A percentile compares a stretch with the other conserved stretches of the same genome.
Evolutionary conservation across 1,140 invertebrate genomes (phyloP).

Genomic region (Bombus cullumanus): DNA sequence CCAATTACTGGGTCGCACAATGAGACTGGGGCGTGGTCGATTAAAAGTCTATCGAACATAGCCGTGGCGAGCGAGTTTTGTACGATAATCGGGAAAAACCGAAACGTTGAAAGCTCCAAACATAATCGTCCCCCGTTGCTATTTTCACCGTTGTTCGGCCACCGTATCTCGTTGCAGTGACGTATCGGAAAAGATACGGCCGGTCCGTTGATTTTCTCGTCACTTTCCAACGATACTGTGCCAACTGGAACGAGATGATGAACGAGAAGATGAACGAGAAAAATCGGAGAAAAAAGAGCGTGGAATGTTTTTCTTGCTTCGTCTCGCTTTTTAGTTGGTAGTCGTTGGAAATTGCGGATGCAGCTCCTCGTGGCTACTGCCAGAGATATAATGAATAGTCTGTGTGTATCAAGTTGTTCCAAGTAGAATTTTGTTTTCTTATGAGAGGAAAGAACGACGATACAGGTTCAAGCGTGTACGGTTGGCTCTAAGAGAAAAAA

Average conservation of each 20-base stretch:
- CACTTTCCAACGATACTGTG: conserved; percentile 33
- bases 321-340: background rate
- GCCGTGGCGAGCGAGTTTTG: background rate
- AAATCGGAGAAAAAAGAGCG: no score
- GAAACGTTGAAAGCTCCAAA: background rate
- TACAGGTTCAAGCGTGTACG: no score
- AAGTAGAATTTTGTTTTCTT: background rate
- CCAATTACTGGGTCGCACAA: conserved; percentile 33
- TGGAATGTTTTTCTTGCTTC: background rate
- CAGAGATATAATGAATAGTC: background rate
- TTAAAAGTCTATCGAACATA: conserved; percentile 61
- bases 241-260: conserved; percentile 39
- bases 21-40: conserved; percentile 65
- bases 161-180: background rate
- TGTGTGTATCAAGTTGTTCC: background rate
- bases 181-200: background rate
- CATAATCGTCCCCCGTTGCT: background rate
- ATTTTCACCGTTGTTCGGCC: background rate
- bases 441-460: background rate
- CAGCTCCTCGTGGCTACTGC: background rate
- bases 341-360: conserved; percentile 3
- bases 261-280: conserved; percentile 10
- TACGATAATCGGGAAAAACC: conserved; percentile 4
- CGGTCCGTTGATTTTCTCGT: conserved; percentile 13
- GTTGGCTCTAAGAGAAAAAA: no score